Evolutionary conservation across 30 jellyfish, hydroid and myxozoan genomes (phyloP).

Genomic region (Haliclystus octoradiatus): DNA sequence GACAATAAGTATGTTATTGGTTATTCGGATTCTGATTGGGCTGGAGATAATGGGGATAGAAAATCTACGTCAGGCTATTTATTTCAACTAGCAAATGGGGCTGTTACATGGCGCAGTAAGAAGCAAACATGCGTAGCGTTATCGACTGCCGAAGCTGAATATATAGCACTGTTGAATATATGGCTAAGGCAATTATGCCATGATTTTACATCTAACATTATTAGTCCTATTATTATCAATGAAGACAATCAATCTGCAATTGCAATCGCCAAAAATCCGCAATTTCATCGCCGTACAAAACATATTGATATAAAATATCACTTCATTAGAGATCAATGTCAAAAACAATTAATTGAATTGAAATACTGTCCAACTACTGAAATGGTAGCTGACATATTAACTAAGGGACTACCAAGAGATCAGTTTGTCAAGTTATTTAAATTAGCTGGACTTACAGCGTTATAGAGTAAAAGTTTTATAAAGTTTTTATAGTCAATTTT

Average conservation of each 20-base stretch:
- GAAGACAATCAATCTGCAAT: slow-evolving; percentile 48
- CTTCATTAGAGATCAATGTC: slow-evolving; percentile 19
- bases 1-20: too few relatives aligned
- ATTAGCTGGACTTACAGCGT: slow-evolving; percentile 22
- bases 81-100: slow-evolving; percentile 15
- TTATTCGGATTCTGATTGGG: slow-evolving; percentile 57
- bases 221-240: background rate
- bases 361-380: slow-evolving; percentile 38
- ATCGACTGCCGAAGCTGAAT: slow-evolving; percentile 56
- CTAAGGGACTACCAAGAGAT: slow-evolving; percentile 12
- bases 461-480: too few relatives aligned
- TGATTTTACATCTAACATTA: background rate
- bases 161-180: slow-evolving; percentile 26
- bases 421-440: slow-evolving; percentile 16
- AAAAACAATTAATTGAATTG: background rate
- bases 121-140: slow-evolving; percentile 33
- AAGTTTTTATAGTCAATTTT: too few relatives aligned
- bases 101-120: slow-evolving; percentile 41
- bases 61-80: slow-evolving; percentile 36
- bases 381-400: slow-evolving; percentile 46
- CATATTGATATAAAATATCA: slow-evolving; percentile 31
- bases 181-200: slow-evolving; percentile 21
- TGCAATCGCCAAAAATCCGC: slow-evolving; percentile 22
- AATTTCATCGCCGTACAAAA: slow-evolving; percentile 29
- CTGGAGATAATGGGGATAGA: slow-evolving; percentile 36